Percentiles rank a stretch among this genome's conserved stretches.
phyloP scores from a whole-genome alignment of 2,113 vertebrate species.

The Thoracochromis brauschi region DNA sequence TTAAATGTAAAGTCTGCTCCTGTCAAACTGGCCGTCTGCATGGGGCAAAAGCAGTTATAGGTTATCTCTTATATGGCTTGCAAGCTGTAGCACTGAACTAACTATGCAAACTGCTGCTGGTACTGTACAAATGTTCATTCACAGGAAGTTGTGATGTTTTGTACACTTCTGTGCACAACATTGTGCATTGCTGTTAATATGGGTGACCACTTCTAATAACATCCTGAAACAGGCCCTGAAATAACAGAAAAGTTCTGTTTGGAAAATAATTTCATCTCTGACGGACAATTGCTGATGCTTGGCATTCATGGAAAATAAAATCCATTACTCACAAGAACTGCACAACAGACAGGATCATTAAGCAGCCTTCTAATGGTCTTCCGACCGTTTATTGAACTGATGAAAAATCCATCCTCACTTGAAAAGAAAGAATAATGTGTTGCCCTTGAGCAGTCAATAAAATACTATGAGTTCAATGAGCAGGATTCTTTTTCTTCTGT shows the following conservation, averaged over 20 bases:
- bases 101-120: neutral
- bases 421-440: constrained; percentile 49
- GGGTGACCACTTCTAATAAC: neutral
- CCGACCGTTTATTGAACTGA: constrained; percentile 62
- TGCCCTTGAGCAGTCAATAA: constrained; percentile 62
- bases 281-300: constrained; percentile 60
- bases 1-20: neutral
- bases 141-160: neutral
- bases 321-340: constrained; percentile 59
- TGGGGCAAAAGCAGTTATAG: neutral
- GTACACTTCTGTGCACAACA: neutral
- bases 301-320: constrained; percentile 58
- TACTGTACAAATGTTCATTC: neutral
- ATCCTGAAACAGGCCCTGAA: neutral
- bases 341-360: constrained; percentile 69
- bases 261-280: constrained; percentile 17
- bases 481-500: neutral
- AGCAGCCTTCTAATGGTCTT: constrained; percentile 62
- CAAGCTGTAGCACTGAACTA: neutral
- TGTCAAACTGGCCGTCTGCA: neutral
- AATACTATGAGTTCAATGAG: constrained; percentile 48
- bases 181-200: neutral
- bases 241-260: constrained; percentile 17
- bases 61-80: neutral
- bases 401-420: constrained; percentile 63